Evolutionary conservation across 2,113 vertebrate genomes (phyloP).

Genomic region (Lepisosteus oculatus): DNA sequence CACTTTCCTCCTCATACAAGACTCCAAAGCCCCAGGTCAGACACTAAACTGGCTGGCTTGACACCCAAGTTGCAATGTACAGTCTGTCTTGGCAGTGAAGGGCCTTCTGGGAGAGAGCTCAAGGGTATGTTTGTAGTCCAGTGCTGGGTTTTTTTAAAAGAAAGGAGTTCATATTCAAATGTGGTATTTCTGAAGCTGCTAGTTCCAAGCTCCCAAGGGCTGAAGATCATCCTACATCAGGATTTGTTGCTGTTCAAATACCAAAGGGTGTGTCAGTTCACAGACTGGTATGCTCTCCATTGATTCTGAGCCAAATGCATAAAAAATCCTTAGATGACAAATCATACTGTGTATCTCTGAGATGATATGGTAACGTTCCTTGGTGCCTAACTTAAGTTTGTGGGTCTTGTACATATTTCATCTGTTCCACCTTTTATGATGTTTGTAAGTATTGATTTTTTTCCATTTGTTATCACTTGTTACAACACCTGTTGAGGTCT

Average conservation of each 20-base stretch:
- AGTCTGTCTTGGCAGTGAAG: constrained; percentile 10
- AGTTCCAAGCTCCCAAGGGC: constrained; percentile 30
- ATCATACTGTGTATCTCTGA: constrained; percentile 20
- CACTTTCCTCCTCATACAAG: constrained; percentile 27
- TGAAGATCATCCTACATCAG: constrained; percentile 18
- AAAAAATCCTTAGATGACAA: constrained; percentile 20
- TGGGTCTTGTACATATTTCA: constrained; percentile 57
- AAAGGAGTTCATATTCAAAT: constrained; percentile 40
- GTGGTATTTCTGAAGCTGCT: constrained; percentile 57
- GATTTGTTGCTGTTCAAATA: constrained; percentile 39
- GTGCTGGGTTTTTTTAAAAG: constrained; percentile 43
- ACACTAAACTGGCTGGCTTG: constrained; percentile 5
- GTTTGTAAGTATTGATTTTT: constrained; percentile 34
- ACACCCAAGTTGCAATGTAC: constrained; percentile 14
- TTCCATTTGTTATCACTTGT: not conserved
- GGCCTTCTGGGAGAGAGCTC: constrained; percentile 6
- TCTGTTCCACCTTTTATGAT: constrained; percentile 32
- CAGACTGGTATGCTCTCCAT: constrained; percentile 40
- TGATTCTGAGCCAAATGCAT: constrained; percentile 37
- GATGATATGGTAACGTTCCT: constrained; percentile 43
- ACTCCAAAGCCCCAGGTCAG: not conserved
- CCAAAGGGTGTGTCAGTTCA: constrained; percentile 54
- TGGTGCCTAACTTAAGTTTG: constrained; percentile 45
- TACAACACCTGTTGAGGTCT: constrained; percentile 45
- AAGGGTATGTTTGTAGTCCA: constrained; percentile 37